These are phyloP conservation scores for Eudemis profundana DNA, from an alignment of 2,888 invertebrate genomes.

Conservation along the genomic window DNA sequence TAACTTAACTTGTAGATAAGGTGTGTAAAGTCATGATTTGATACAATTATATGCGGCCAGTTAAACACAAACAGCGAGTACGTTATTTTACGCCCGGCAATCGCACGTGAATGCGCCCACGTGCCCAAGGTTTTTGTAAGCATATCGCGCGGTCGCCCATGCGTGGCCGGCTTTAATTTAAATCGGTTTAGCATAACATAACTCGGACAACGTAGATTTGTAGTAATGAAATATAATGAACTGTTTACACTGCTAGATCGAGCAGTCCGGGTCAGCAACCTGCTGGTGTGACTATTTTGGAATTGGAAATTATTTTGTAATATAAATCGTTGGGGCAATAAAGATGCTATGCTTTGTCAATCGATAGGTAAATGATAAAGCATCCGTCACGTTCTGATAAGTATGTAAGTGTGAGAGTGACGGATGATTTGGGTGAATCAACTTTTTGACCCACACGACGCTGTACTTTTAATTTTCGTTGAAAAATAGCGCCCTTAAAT, in stretches of 20 bases:
- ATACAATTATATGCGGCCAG: constrained; percentile 28
- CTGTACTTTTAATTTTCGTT: no score
- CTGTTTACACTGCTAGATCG: neutral
- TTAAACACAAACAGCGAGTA: constrained; percentile 17
- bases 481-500: no score
- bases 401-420: no score
- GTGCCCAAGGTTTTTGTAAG: constrained; percentile 32
- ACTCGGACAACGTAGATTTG: constrained; percentile 1
- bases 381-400: no score
- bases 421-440: no score
- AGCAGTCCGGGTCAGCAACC: neutral
- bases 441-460: no score
- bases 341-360: no score
- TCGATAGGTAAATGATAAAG: no score
- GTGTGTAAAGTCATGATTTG: constrained; percentile 19
- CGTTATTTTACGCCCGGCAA: constrained; percentile 26
- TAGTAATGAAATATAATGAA: neutral
- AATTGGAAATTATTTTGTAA: no score
- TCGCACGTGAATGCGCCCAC: constrained; percentile 28
- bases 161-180: constrained; percentile 37
- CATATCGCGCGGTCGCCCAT: constrained; percentile 33
- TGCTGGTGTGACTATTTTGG: neutral
- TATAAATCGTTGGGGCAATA: no score
- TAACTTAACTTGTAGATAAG: no score
- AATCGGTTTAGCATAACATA: constrained; percentile 24